phyloP scores from a whole-genome alignment of 1,140 invertebrate genomes.

The Berghia stephanieae region DNA sequence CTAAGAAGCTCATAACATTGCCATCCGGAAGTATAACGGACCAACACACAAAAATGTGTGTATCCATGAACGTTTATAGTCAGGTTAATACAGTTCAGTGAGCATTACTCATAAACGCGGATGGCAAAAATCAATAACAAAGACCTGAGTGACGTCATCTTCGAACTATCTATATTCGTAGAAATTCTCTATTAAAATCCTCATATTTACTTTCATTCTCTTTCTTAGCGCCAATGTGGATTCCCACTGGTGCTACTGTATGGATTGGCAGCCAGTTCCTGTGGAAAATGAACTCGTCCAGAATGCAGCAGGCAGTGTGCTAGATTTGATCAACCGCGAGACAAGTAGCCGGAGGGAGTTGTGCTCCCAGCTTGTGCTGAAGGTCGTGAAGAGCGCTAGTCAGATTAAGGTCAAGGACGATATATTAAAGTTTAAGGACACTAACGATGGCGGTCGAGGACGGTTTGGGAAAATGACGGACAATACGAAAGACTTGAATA shows the following conservation, averaged over 20 bases:
- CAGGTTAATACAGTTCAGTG: too few relatives aligned
- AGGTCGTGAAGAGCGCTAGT: neutral
- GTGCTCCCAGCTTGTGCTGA: neutral
- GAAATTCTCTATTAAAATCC: too few relatives aligned
- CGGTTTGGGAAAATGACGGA: conserved; percentile 15
- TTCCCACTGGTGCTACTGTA: conserved; percentile 11
- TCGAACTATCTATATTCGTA: too few relatives aligned
- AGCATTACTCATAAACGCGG: too few relatives aligned
- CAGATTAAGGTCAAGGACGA: neutral
- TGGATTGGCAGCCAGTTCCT: neutral
- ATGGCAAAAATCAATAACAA: too few relatives aligned
- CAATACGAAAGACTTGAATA: neutral
- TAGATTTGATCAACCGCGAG: neutral
- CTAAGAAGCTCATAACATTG: too few relatives aligned
- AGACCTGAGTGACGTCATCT: too few relatives aligned
- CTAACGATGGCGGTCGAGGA: conserved; percentile 15
- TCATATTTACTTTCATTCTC: too few relatives aligned
- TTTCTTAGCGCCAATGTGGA: conserved; percentile 3
- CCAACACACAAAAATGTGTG: too few relatives aligned
- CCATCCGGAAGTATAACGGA: too few relatives aligned
- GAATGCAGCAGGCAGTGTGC: neutral
- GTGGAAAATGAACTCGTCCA: neutral
- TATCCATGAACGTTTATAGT: too few relatives aligned
- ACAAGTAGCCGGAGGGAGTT: neutral
- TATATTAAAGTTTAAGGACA: conserved; percentile 12